phyloP scores from a whole-genome alignment of 2,113 vertebrate species.

The Empidonax traillii region DNA sequence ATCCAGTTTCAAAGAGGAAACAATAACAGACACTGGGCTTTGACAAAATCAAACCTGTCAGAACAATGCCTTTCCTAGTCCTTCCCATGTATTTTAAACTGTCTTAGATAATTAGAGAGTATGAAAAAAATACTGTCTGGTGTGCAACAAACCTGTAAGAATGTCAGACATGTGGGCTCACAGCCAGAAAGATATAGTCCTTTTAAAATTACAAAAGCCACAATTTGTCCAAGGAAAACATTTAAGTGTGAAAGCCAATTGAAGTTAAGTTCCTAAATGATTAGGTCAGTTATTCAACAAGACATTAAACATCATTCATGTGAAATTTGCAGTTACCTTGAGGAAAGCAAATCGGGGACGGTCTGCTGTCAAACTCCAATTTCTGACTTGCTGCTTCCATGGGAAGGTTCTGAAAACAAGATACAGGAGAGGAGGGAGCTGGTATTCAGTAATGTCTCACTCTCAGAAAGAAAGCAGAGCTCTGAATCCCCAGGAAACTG shows the following conservation, averaged over 20 bases:
- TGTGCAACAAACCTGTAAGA: background rate
- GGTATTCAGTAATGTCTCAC: background rate
- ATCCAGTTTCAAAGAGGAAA: background rate
- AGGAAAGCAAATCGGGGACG: background rate
- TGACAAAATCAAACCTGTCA: background rate
- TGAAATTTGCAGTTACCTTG: background rate
- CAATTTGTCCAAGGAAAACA: background rate
- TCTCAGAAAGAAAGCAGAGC: background rate
- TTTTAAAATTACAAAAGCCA: background rate
- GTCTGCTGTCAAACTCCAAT: background rate
- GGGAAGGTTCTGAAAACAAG: background rate
- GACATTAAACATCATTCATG: background rate
- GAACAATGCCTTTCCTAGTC: background rate
- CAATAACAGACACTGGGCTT: background rate
- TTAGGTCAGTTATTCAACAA: background rate
- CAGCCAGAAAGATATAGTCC: background rate
- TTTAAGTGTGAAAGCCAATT: background rate
- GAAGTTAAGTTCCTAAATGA: background rate
- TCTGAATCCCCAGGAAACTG: background rate
- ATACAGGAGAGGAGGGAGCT: background rate
- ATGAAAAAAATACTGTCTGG: background rate
- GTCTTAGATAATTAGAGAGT: background rate
- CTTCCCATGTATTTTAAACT: background rate
- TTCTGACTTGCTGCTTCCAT: background rate
- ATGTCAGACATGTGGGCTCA: background rate